phyloP scores from a whole-genome alignment of 2,888 invertebrate genomes.

The Hylaea fasciaria region DNA sequence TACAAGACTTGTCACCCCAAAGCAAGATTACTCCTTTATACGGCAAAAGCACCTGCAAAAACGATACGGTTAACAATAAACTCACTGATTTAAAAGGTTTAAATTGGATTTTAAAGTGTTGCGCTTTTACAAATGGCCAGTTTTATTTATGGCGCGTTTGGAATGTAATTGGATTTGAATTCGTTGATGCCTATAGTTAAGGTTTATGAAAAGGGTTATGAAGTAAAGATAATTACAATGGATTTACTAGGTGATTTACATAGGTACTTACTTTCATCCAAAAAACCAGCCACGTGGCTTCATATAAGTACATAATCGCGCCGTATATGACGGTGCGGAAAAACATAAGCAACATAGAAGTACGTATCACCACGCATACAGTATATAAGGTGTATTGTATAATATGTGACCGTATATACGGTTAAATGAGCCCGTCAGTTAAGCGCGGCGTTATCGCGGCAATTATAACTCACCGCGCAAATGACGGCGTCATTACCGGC shows the following conservation, averaged over 20 bases:
- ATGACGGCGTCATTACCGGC: conserved; percentile 78
- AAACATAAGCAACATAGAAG: too few relatives aligned
- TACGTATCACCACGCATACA: not conserved
- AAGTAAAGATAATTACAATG: too few relatives aligned
- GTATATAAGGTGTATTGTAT: not conserved
- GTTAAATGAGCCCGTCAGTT: conserved; percentile 60
- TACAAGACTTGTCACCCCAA: conserved; percentile 6
- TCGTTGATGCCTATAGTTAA: not conserved
- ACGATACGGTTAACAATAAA: not conserved
- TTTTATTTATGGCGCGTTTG: not conserved
- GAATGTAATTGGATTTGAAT: not conserved
- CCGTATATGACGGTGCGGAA: too few relatives aligned
- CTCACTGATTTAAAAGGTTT: conserved; percentile 7
- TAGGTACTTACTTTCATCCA: too few relatives aligned
- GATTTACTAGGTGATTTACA: too few relatives aligned
- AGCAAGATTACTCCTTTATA: not conserved
- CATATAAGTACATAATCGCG: not conserved
- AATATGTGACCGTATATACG: conserved; percentile 35
- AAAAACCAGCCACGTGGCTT: too few relatives aligned
- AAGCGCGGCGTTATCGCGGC: conserved; percentile 60
- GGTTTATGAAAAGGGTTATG: too few relatives aligned
- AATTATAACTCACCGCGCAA: conserved; percentile 82
- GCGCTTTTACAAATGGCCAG: conserved; percentile 50
- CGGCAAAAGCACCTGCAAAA: conserved; percentile 36
- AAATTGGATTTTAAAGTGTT: conserved; percentile 46